phyloP scores from a whole-genome alignment of 2,888 invertebrate species.

The Acheta domesticus region DNA sequence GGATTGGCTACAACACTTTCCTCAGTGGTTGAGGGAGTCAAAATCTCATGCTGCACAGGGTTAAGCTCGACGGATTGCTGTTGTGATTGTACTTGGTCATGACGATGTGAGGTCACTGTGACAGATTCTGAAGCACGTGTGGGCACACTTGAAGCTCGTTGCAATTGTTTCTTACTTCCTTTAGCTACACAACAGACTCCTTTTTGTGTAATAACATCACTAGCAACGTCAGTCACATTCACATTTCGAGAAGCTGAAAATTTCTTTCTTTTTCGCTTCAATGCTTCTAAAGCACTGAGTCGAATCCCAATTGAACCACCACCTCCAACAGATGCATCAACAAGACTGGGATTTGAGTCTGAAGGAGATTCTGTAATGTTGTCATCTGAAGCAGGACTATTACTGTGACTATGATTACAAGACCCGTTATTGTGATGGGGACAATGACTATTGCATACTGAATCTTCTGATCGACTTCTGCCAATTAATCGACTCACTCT shows the following conservation, averaged over 20 bases:
- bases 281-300: slow-evolving; percentile 62
- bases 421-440: slow-evolving; percentile 48
- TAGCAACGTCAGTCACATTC: slow-evolving; percentile 30
- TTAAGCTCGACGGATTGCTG: slow-evolving; percentile 58
- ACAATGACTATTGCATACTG: slow-evolving; percentile 62
- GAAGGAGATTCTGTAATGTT: slow-evolving; percentile 69
- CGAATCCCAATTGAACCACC: slow-evolving; percentile 37
- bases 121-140: slow-evolving; percentile 52
- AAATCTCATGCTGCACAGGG: slow-evolving; percentile 31
- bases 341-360: slow-evolving; percentile 67
- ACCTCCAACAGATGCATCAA: slow-evolving; percentile 36
- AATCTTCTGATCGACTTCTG: slow-evolving; percentile 75
- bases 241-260: slow-evolving; percentile 75
- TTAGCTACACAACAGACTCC: slow-evolving; percentile 20
- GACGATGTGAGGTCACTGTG: slow-evolving; percentile 39
- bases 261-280: slow-evolving; percentile 77
- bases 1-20: slow-evolving; percentile 48
- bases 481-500: slow-evolving; percentile 77
- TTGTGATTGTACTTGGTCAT: slow-evolving; percentile 60
- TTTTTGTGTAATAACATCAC: slow-evolving; percentile 18
- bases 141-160: slow-evolving; percentile 71
- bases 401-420: slow-evolving; percentile 48
- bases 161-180: slow-evolving; percentile 52
- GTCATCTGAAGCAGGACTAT: slow-evolving; percentile 62
- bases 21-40: slow-evolving; percentile 58